phyloP scores from a whole-genome alignment of 2,888 invertebrate species.

The Xanthia icteritia region DNA sequence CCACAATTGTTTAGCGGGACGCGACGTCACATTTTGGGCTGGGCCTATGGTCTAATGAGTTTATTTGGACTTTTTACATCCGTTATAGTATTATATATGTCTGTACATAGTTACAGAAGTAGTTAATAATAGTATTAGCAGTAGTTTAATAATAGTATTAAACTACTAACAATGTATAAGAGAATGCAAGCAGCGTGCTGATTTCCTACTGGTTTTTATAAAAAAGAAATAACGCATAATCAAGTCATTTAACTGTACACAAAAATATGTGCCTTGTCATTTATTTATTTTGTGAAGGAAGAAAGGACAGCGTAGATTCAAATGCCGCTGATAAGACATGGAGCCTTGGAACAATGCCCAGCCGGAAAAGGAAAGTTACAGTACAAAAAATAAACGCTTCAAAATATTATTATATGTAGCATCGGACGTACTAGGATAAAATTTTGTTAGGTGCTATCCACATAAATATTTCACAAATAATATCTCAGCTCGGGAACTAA shows the following conservation, averaged over 20 bases:
- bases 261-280: conserved; percentile 27
- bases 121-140: too few species aligned
- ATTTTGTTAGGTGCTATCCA: conserved; percentile 14
- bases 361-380: conserved; percentile 29
- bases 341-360: conserved; percentile 40
- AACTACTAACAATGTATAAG: not conserved
- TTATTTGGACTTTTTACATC: not conserved
- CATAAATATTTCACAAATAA: conserved; percentile 11
- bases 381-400: conserved; percentile 32
- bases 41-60: not conserved
- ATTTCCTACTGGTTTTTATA: not conserved
- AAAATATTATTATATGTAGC: conserved; percentile 28
- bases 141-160: not conserved
- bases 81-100: not conserved
- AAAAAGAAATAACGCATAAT: not conserved
- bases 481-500: conserved; percentile 1
- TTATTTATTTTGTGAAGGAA: conserved; percentile 19
- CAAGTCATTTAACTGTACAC: not conserved
- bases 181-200: not conserved
- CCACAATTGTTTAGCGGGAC: conserved; percentile 1
- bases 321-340: conserved; percentile 29
- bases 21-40: not conserved
- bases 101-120: not conserved
- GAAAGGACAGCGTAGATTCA: conserved; percentile 32
- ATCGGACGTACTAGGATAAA: conserved; percentile 20